Base-by-base conservation (phyloP, 2,888 invertebrate species). In the Orthosia gracilis region DNA sequence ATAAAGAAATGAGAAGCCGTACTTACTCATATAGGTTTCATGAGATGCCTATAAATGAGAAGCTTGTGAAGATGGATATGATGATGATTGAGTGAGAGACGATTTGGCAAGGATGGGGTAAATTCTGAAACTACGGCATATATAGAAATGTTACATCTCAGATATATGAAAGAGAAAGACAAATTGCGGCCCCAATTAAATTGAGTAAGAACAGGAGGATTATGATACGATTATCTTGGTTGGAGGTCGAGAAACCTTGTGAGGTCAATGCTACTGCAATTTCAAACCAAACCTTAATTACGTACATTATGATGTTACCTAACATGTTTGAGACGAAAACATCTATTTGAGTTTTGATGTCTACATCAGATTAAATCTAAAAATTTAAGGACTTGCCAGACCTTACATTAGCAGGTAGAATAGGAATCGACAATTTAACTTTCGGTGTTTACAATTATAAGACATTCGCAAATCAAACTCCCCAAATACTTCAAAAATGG, bases 381-480 rank as follows among this genome's bases (percentile, higher is more conserved):
- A 9, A 40, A n/a, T n/a, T n/a, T n/a, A n/a, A 62, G 69, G 52
- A 63, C 52, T 76, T 63, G 52, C 76, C 69, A 58, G 17, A 52
- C 26, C 26, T 68, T 49, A 23, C 59, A 31, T 31, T 31, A 45
- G 21, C 17, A 31, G 7, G 1, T 47, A n/a, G 17, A 0, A 2
- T 54, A 26, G 26, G 47, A 45, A 47, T 40, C n/a, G 73, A 47
- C 52, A 12, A 73, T 52, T 59, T 5, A 31, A 73, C 58, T 73
- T 58, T 31, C 50, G 45, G 12, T 50, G 11, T 40, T 40, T 40
- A 40, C 7, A 40, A 40, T 40, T 40, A 40, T 40, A 40, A 9
- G 40, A 40, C 40, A 31, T 31, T 7, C n/a, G n/a, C 26, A 31
- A 4, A 31, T 18, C 18, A 59, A 59, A 31, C 5, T 2, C 18